Evolutionary conservation across 1,140 invertebrate species (phyloP), one percentile per base, ranked within the genome.

Genomic region (Meloidogyne floridensis): DNA sequence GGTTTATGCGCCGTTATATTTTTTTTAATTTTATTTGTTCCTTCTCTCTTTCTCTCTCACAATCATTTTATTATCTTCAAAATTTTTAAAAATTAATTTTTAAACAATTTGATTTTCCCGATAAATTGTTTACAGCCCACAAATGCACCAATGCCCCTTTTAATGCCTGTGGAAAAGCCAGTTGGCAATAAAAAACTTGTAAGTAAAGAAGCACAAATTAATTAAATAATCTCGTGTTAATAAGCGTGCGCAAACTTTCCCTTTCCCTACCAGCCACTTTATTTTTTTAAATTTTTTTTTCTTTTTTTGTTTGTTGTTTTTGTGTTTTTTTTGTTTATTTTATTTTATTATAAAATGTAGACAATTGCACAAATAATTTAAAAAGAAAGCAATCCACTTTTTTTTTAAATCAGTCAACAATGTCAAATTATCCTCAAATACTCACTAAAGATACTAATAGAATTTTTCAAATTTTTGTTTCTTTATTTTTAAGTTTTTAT

Each of bases 91-190:
- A 32, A 71, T 15, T 79, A 69, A 42, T 20, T 70, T 8, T 18
- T 13, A 42, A 56, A 54, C 11, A 77, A 77, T 15, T 18, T 42
- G 11, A 65, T 71, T 11, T 13, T 7, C 15, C 54, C 0, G 1
- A 15, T 54, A 78, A 53, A 78, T 74, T 74, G 72, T 54, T 74
- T 74, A 54, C 18, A 74, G 72, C 72, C 72, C 76, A 78, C 47
- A 77, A 65, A 78, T 69, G 59, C 59, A 77, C 84, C 54, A 72
- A 86, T 43, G 84, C 85, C 4, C 82, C 86, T 18, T 8, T 84
- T 70, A 51, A 75, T 85, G 82, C 65, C 85, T n/a, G 84, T 87
- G 54, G 86, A 83, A 77, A 73, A 84, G 15, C 87, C 84, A 56
- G 51, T 51, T 56, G 32, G 75, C 11, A 84, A 83, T 73, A 76